These are phyloP conservation scores for Lycaon pictus DNA, from an alignment of 2,113 vertebrate genomes.

Conservation along the genomic window DNA sequence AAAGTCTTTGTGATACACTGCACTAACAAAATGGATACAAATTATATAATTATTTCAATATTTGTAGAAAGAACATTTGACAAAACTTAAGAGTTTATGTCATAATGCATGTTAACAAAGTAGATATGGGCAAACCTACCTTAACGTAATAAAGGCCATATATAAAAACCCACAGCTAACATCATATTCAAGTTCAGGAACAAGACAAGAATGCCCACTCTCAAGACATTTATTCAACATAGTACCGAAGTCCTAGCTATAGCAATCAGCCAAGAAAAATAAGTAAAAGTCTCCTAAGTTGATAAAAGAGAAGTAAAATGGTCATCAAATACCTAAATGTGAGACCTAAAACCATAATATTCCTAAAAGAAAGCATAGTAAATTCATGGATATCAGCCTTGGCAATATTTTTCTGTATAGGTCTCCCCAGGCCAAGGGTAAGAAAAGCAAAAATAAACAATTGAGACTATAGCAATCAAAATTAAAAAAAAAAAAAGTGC, in stretches of 20 bases:
- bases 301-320: neutral
- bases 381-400: neutral
- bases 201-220: neutral
- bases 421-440: neutral
- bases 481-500: neutral
- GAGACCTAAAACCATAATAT: neutral
- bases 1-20: neutral
- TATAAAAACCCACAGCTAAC: neutral
- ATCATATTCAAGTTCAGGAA: neutral
- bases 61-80: neutral
- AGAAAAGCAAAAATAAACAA: neutral
- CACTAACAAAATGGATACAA: neutral
- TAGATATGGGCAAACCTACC: neutral
- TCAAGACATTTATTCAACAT: neutral
- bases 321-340: neutral
- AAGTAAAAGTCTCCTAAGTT: neutral
- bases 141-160: neutral
- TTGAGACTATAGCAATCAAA: neutral
- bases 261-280: neutral
- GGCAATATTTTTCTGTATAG: neutral
- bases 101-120: neutral
- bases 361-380: neutral
- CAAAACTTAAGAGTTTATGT: neutral
- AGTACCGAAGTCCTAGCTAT: neutral
- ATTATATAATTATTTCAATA: neutral